phyloP scores from a whole-genome alignment of 2,888 invertebrate species.

The Ectemnius cavifrons region DNA sequence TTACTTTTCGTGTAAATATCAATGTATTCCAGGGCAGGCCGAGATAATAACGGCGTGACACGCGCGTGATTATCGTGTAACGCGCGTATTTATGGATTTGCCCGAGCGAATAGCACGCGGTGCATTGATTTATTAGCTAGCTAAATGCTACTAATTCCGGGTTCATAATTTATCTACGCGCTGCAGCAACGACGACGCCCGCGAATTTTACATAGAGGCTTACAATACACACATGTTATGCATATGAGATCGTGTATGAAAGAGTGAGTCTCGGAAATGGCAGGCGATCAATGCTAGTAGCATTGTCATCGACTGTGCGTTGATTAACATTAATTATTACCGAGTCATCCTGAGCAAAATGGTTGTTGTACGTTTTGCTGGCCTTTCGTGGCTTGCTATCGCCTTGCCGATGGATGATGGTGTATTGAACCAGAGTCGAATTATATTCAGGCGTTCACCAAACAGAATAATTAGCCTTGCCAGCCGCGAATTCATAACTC shows the following conservation, averaged over 20 bases:
- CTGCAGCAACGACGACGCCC: not conserved
- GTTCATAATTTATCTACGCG: conserved; percentile 1
- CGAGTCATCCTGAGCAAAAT: not conserved
- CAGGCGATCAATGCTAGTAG: not conserved
- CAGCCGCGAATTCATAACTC: conserved; percentile 1
- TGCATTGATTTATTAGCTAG: conserved; percentile 9
- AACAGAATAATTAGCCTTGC: conserved; percentile 3
- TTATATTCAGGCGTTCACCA: not conserved
- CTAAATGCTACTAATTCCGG: not conserved
- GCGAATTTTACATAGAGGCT: not conserved
- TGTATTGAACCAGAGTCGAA: not conserved
- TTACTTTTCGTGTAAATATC: conserved; percentile 4
- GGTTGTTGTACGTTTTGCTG: not conserved
- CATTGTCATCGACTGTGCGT: not conserved
- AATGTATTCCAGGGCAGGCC: not conserved
- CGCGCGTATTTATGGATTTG: conserved; percentile 9
- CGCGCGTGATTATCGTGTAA: conserved; percentile 4
- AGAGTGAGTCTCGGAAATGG: conserved; percentile 3
- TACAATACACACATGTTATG: not conserved
- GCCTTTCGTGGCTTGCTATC: not conserved
- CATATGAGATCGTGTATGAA: not conserved
- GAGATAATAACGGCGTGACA: conserved; percentile 4
- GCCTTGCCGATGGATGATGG: not conserved
- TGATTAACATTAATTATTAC: not conserved
- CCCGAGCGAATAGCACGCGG: not conserved